Percentiles rank a stretch among this genome's conserved stretches.
Evolutionary conservation across 2,888 invertebrate genomes (phyloP).

Genomic region (Ptychoptera contaminata): DNA sequence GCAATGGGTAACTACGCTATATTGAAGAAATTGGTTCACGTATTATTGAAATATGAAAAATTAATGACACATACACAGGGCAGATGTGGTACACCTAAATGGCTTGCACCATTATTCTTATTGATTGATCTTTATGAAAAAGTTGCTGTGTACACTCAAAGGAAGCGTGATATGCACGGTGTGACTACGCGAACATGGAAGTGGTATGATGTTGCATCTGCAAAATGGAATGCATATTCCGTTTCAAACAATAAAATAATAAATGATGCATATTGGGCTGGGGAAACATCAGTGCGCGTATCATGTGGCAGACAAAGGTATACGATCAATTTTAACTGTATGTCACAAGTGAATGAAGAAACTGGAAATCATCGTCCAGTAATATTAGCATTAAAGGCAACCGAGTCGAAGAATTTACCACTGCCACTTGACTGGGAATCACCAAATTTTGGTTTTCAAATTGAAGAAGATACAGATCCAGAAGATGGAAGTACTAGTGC

Average conservation of each 20-base stretch:
- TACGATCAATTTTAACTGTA: slow-evolving; percentile 58
- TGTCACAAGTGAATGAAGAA: slow-evolving; percentile 74
- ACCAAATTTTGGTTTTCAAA: background rate
- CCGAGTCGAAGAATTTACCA: slow-evolving; percentile 12
- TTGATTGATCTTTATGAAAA: slow-evolving; percentile 64
- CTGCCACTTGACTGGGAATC: background rate
- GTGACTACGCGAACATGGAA: slow-evolving; percentile 52
- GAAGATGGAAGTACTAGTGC: background rate
- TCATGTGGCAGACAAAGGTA: slow-evolving; percentile 59
- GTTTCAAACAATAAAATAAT: slow-evolving; percentile 55
- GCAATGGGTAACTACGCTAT: slow-evolving; percentile 18
- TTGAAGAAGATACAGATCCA: background rate
- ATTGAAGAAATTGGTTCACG: slow-evolving; percentile 23
- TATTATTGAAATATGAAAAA: slow-evolving; percentile 25
- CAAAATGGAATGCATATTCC: slow-evolving; percentile 64
- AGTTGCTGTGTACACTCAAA: slow-evolving; percentile 48
- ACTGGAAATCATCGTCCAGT: slow-evolving; percentile 69
- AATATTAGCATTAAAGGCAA: slow-evolving; percentile 41
- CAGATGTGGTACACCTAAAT: slow-evolving; percentile 40
- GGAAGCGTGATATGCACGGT: slow-evolving; percentile 46
- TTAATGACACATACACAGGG: slow-evolving; percentile 13
- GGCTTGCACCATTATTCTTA: slow-evolving; percentile 59
- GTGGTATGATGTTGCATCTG: slow-evolving; percentile 70
- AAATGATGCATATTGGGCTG: slow-evolving; percentile 60
- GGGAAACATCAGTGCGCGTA: slow-evolving; percentile 51